Conservation (phyloP, 2,888 invertebrate genomes). For the Drosophila phalerata region DNA sequence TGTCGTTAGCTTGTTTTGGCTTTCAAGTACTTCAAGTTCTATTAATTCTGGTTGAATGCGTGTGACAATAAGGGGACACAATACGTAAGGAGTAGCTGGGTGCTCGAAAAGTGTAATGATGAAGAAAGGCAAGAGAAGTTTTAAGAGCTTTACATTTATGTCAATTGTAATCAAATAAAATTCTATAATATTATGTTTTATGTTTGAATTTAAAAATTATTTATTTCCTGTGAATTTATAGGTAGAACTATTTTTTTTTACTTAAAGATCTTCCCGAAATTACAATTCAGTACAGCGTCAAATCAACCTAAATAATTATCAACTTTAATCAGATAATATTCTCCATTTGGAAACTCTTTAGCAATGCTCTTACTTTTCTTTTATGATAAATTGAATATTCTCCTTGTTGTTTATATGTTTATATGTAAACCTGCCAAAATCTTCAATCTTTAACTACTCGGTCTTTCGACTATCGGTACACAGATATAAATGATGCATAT, state of each 20-base stretch:
- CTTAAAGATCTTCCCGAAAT: no score
- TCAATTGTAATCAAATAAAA: neutral
- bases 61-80: neutral
- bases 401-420: slow-evolving; percentile 14
- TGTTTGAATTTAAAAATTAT: no score
- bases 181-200: no score
- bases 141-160: neutral
- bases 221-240: no score
- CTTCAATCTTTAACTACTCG: slow-evolving; percentile 41
- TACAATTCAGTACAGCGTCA: no score
- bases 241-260: no score
- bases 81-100: neutral
- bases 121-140: neutral
- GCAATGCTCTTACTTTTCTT: slow-evolving; percentile 2
- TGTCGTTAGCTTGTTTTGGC: slow-evolving; percentile 36
- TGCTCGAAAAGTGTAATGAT: neutral
- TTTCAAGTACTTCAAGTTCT: slow-evolving; percentile 18
- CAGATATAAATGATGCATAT: slow-evolving; percentile 67
- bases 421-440: slow-evolving; percentile 35
- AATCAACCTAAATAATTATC: no score
- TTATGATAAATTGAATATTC: slow-evolving; percentile 28
- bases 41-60: slow-evolving; percentile 25
- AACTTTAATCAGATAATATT: no score
- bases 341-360: no score
- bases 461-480: slow-evolving; percentile 27